These are phyloP conservation scores for Tauraco erythrolophus DNA, from an alignment of 2,113 vertebrate genomes.

Conservation along the genomic window DNA sequence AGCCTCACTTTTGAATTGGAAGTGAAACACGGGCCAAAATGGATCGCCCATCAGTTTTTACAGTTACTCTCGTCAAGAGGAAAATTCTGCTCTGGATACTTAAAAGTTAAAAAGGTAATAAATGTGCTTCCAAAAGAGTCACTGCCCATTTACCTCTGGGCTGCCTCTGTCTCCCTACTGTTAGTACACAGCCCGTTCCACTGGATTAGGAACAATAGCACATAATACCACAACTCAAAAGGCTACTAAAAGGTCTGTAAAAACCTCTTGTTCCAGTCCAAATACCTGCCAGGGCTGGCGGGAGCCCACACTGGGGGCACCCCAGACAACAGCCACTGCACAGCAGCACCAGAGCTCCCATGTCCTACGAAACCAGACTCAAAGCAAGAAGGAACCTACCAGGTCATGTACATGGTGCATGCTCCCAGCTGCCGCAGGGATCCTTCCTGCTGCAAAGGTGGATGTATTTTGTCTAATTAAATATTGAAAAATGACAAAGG, in stretches of 20 bases:
- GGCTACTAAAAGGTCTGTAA: neutral
- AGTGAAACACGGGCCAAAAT: neutral
- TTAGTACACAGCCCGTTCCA: neutral
- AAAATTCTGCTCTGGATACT: neutral
- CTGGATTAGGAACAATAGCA: neutral
- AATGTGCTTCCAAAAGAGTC: slow-evolving; percentile 15
- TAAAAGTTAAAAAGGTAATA: neutral
- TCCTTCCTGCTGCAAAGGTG: neutral
- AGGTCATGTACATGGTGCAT: rapidly evolving
- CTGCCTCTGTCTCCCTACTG: neutral
- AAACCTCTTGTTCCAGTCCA: neutral
- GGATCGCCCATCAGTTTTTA: neutral
- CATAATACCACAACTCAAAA: rapidly evolving
- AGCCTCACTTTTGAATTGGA: slow-evolving; percentile 18
- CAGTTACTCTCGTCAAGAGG: neutral
- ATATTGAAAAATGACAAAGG: rapidly evolving
- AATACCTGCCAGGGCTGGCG: neutral
- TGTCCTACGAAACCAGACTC: rapidly evolving
- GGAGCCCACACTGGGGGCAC: neutral
- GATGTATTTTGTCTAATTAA: neutral
- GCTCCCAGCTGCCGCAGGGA: neutral
- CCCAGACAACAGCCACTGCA: neutral
- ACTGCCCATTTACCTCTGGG: neutral
- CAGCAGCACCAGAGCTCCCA: neutral
- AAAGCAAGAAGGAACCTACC: neutral